These are phyloP conservation scores for Cantharis rustica DNA, from an alignment of 2,888 invertebrate genomes.

Conservation along the genomic window DNA sequence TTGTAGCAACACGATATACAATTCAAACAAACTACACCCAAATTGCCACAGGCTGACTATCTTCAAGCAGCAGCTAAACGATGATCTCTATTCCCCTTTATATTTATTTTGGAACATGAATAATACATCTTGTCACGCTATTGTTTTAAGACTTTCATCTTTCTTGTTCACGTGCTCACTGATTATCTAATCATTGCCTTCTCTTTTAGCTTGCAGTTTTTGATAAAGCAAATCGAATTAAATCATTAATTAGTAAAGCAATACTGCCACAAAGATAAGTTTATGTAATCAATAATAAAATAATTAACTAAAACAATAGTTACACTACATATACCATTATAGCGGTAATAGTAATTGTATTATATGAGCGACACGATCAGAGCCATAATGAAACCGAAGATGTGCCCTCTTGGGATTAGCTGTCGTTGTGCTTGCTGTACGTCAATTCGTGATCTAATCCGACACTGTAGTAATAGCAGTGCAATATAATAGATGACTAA, in stretches of 20 bases:
- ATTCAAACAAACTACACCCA: constrained; percentile 25
- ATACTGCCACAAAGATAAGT: not conserved
- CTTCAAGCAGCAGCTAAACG: constrained; percentile 39
- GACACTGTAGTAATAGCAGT: constrained; percentile 24
- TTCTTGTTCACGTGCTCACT: constrained; percentile 40
- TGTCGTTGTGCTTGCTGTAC: constrained; percentile 26
- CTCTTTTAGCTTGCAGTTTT: constrained; percentile 18
- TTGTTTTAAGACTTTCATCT: constrained; percentile 40
- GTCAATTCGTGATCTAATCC: constrained; percentile 27
- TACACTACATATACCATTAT: constrained; percentile 10
- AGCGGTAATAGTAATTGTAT: constrained; percentile 15
- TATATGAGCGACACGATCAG: constrained; percentile 15
- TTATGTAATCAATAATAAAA: not conserved
- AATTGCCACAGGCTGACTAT: constrained; percentile 36
- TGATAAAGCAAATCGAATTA: not conserved
- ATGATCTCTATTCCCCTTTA: constrained; percentile 50
- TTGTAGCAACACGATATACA: constrained; percentile 19
- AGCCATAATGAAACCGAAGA: constrained; percentile 21
- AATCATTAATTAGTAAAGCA: not conserved
- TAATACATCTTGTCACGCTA: constrained; percentile 49
- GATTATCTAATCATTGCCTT: constrained; percentile 42
- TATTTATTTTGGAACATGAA: constrained; percentile 54
- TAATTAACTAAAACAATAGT: constrained; percentile 17
- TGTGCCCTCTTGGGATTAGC: constrained; percentile 24
- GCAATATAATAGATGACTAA: constrained; percentile 27